Percentiles rank a stretch among this genome's conserved stretches.
Evolutionary conservation across 2,888 invertebrate species (phyloP).

Genomic region (Hetaerina titia): DNA sequence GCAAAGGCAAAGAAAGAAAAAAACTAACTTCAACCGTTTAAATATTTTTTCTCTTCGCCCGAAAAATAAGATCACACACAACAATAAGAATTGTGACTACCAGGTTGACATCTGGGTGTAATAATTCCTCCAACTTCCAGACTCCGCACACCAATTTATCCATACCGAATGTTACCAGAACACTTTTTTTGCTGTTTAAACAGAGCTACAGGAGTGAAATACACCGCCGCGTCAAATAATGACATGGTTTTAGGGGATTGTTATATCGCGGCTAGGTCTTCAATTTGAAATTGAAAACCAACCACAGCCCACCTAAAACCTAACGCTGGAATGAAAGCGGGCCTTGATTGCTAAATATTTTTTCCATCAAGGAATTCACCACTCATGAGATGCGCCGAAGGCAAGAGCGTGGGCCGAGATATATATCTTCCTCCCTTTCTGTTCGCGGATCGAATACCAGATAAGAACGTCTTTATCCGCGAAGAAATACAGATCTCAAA

Average conservation of each 20-base stretch:
- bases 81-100: slow-evolving; percentile 27
- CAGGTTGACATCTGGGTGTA: not conserved
- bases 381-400: slow-evolving; percentile 9
- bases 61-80: slow-evolving; percentile 55
- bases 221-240: not conserved
- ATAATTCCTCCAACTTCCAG: slow-evolving; percentile 7
- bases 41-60: not conserved
- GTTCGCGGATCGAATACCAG: slow-evolving; percentile 30
- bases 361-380: not conserved
- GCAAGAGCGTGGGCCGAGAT: slow-evolving; percentile 36
- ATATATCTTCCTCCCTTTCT: slow-evolving; percentile 22
- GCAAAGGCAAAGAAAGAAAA: slow-evolving; percentile 16
- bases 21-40: not conserved
- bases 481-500: slow-evolving; percentile 58
- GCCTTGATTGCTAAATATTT: not conserved
- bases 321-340: not conserved
- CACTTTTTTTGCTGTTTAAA: not conserved
- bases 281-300: slow-evolving; percentile 49
- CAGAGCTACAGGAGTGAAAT: not conserved
- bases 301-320: not conserved
- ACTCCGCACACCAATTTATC: slow-evolving; percentile 8
- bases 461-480: slow-evolving; percentile 34
- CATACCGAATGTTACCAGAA: not conserved
- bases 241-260: slow-evolving; percentile 35
- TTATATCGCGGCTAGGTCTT: not conserved